A percentile compares a stretch with the other conserved stretches of the same genome.
phyloP scores from a whole-genome alignment of 1,140 invertebrate species.

The Lysiphlebus fabarum region DNA sequence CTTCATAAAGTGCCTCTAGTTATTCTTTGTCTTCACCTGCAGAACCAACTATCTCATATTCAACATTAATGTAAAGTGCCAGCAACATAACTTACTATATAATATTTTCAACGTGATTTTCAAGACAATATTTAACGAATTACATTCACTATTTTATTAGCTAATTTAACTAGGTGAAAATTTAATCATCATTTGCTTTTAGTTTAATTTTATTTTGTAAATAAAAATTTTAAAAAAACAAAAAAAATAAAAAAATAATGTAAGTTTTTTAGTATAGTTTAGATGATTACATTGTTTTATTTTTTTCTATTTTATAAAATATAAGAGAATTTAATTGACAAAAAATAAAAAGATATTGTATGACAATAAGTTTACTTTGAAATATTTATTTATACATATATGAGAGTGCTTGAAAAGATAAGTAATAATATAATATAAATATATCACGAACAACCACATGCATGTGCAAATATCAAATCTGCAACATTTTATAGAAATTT shows the following conservation, averaged over 20 bases:
- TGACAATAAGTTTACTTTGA: too few relatives aligned
- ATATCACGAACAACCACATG: constrained; percentile 13
- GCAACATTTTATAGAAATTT: constrained; percentile 11
- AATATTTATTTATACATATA: too few relatives aligned
- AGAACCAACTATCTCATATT: constrained; percentile 26
- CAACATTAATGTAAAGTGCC: not conserved
- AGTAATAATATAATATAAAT: too few relatives aligned
- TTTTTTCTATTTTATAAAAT: too few relatives aligned
- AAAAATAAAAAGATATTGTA: too few relatives aligned
- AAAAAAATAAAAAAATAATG: too few relatives aligned
- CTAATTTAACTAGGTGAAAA: constrained; percentile 32
- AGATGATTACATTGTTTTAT: too few relatives aligned
- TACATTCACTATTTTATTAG: constrained; percentile 40
- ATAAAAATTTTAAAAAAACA: too few relatives aligned
- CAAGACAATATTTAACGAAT: constrained; percentile 21
- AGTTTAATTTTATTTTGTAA: too few relatives aligned
- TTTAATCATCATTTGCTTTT: constrained; percentile 20
- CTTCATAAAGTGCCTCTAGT: constrained; percentile 33
- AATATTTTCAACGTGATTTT: constrained; percentile 17
- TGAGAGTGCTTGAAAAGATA: too few relatives aligned
- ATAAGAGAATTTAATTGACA: too few relatives aligned
- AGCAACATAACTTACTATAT: constrained; percentile 1
- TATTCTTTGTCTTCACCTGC: constrained; percentile 31
- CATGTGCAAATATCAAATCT: constrained; percentile 21
- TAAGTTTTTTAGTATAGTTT: too few relatives aligned